Evolutionary conservation across 2,888 invertebrate species (phyloP), one percentile per base, ranked within the genome.

Genomic region (Agelastica alni): DNA sequence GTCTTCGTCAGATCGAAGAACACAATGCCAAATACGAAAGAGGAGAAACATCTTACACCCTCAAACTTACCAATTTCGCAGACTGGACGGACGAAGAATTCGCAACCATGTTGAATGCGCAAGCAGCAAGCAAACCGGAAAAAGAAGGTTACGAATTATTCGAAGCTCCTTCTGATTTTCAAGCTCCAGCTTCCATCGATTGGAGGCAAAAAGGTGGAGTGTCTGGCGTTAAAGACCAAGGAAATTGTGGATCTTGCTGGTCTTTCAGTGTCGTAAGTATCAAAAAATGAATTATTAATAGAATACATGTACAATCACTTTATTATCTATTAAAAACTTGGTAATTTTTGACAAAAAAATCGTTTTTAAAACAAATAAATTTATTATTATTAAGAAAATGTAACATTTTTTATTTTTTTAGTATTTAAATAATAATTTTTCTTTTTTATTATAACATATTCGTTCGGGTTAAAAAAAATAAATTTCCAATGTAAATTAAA

Each of bases 71-170:
- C 9, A 18, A 47, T 14, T 61, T 59, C 16, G 31, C 62, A 5
- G 64, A 64, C 36, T 32, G 56, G 43, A 59, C 64, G 2, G 0
- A 16, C 7, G 54, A 61, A 36, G 64, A 64, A 49, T 61, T 61
- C 28, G 22, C n/a, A 30, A 13, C 34, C 1, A 20, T 28, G 9
- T 51, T 59, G 39, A 51, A 49, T 7, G 9, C 4, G 4, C 37
- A 48, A 7, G 14, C 34, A 13, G 7, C 36, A 2, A 37, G 7
- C n/a, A 47, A 37, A 37, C 47, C 37, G 12, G 12, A 12, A 22
- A 13, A 26, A 13, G 3, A 5, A 10, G 17, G 1, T 10, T 3
- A 7, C 18, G 10, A 1, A 9, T 9, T 31, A 12, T 48, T 17
- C 9, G 31, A 31, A 30, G 12, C 18, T 1, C 7, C 16, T n/a